A percentile compares a stretch with the other conserved stretches of the same genome.
Conservation (phyloP, 2,888 invertebrate genomes). For the Nysson spinosus region DNA sequence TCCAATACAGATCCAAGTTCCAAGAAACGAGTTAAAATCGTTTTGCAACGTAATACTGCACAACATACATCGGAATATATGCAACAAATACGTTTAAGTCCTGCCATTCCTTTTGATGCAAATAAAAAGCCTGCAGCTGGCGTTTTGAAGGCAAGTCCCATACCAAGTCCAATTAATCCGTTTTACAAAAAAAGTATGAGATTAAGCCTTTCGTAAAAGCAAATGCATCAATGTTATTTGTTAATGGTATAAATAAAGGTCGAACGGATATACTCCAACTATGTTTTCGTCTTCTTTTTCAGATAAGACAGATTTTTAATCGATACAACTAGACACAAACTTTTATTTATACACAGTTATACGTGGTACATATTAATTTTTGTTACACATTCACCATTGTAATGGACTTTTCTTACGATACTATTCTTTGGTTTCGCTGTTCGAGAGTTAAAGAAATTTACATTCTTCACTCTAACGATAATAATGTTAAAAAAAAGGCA, state of each 20-base stretch:
- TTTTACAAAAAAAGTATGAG: constrained; percentile 81
- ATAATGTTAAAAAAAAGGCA: neutral
- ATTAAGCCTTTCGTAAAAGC: neutral
- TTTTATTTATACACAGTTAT: neutral
- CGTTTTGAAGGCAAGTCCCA: constrained; percentile 84
- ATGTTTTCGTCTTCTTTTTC: neutral
- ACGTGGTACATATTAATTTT: neutral
- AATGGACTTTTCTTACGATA: neutral
- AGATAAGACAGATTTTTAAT: neutral
- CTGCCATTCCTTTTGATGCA: constrained; percentile 87
- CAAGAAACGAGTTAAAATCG: constrained; percentile 86
- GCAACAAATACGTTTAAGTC: constrained; percentile 84
- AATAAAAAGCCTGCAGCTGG: constrained; percentile 84
- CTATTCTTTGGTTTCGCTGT: neutral
- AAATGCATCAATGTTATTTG: constrained; percentile 4
- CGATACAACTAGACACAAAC: neutral
- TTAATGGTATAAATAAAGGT: constrained; percentile 24
- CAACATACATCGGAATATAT: constrained; percentile 87
- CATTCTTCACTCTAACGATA: neutral
- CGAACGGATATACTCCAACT: neutral
- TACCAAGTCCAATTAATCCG: constrained; percentile 87
- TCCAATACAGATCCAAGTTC: constrained; percentile 40
- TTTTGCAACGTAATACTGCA: constrained; percentile 83
- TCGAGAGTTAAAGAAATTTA: neutral
- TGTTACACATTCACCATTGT: neutral